Base-by-base conservation (phyloP, 2,888 invertebrate genomes). In the Lasioglossum villosulum region DNA sequence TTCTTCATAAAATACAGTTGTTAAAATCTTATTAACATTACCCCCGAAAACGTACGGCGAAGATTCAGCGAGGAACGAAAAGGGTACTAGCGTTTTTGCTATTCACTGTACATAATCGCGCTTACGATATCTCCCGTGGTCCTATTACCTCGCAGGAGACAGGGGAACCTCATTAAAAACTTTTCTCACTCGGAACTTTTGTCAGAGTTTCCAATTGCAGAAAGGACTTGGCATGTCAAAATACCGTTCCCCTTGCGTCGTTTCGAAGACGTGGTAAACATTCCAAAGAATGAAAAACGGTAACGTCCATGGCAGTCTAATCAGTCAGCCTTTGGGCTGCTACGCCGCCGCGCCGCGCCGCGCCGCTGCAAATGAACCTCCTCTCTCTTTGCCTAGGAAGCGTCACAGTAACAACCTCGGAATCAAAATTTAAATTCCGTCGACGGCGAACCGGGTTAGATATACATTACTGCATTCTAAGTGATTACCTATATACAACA, bases 281-380 rank as follows among this genome's bases (percentile, higher is more conserved):
- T 81, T 79, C 66, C 52, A 59, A 76, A 80, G 70, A 80, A 74
- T 71, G 80, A 86, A 79, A 66, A 84, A 84, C 59, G 75, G 52
- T 80, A 80, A 80, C 75, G 78, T 80, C 72, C 80, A 75, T 48
- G 79, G 63, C 37, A 56, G 77, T 66, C 52, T 72, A 77, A 77
- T 75, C 75, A 75, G 71, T 70, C 71, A 63, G 63, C 63, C 63
- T 63, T 63, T 63, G 63, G 63, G 16, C 16, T 63, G 27, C 59
- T 14, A n/a, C 59, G 14, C 48, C 48, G n/a, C 59, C n/a, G 0
- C n/a, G 56, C 12, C 56, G 56, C n/a, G 27, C n/a, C 12, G 27
- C 16, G 27, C 5, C 27, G 27, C 16, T 30, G 52, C 52, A 68
- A 56, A 19, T 48, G 52, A n/a, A 37, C 42, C 10, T 34, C 30